These are phyloP conservation scores for Drosophila testacea DNA, from an alignment of 2,888 invertebrate species.

Conservation along the genomic window DNA sequence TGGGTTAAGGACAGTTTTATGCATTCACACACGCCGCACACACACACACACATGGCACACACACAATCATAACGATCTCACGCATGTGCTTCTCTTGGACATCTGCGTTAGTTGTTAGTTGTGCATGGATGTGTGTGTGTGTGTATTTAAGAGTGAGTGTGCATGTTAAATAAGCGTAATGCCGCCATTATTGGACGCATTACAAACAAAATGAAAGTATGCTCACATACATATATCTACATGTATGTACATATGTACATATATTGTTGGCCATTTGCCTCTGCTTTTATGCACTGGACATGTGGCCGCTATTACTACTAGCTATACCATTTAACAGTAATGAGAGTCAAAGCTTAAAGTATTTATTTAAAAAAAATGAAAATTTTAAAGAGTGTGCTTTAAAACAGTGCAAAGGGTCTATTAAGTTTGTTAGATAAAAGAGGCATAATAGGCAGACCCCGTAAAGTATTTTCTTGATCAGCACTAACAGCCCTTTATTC, in stretches of 20 bases:
- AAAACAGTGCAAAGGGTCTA: too few species aligned
- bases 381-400: too few species aligned
- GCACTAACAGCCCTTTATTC: too few species aligned
- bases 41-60: constrained; percentile 21
- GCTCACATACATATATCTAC: constrained; percentile 31
- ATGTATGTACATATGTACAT: constrained; percentile 18
- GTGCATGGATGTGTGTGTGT: constrained; percentile 32
- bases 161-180: constrained; percentile 81
- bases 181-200: constrained; percentile 80
- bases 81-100: constrained; percentile 50
- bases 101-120: constrained; percentile 45
- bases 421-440: too few species aligned
- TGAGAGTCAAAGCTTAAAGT: too few species aligned
- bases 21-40: constrained; percentile 49
- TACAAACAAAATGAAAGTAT: constrained; percentile 76
- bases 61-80: constrained; percentile 37
- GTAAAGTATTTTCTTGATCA: too few species aligned
- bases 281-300: constrained; percentile 50
- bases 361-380: too few species aligned
- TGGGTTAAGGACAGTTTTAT: constrained; percentile 81
- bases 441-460: too few species aligned
- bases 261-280: constrained; percentile 40
- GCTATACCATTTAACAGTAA: too few species aligned
- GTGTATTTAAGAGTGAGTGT: constrained; percentile 30
- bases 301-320: constrained; percentile 36